Conservation (phyloP, 2,797 vertebrate genomes). For the Aldrovandia affinis region DNA sequence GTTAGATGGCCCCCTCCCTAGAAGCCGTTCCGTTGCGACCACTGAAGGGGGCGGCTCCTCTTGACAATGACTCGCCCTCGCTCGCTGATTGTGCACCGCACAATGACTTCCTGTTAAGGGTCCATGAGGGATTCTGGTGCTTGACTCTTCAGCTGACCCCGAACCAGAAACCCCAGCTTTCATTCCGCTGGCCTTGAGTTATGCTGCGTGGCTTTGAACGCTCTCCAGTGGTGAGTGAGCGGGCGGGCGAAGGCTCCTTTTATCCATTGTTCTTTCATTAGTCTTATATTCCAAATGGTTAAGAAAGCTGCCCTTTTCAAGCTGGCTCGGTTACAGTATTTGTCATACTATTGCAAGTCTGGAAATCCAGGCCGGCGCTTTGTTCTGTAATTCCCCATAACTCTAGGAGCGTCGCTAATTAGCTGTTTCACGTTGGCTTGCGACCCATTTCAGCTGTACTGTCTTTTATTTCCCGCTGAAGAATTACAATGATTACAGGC, state of each 20-base stretch:
- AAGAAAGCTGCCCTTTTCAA: constrained; percentile 50
- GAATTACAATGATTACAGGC: background rate
- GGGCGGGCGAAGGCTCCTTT: constrained; percentile 40
- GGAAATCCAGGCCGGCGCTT: background rate
- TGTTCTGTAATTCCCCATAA: constrained; percentile 6
- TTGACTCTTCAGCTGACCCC: constrained; percentile 75
- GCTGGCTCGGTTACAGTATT: constrained; percentile 41
- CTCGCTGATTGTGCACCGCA: constrained; percentile 56
- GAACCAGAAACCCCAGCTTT: constrained; percentile 74
- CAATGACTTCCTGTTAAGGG: constrained; percentile 73
- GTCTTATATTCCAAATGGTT: constrained; percentile 61
- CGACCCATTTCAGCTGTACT: background rate
- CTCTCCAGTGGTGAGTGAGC: constrained; percentile 66
- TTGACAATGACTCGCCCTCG: constrained; percentile 42
- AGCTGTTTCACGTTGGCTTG: no score
- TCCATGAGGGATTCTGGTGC: constrained; percentile 69
- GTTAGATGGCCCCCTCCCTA: background rate
- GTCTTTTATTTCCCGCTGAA: background rate
- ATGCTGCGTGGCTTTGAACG: constrained; percentile 64
- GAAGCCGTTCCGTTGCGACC: background rate
- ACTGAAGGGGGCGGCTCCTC: constrained; percentile 23
- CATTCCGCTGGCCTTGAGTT: constrained; percentile 73
- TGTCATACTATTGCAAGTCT: background rate
- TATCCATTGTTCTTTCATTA: constrained; percentile 41
- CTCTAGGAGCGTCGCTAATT: no score